Evolutionary conservation across 1,140 invertebrate species (phyloP).

Genomic region (Eupeodes corollae): DNA sequence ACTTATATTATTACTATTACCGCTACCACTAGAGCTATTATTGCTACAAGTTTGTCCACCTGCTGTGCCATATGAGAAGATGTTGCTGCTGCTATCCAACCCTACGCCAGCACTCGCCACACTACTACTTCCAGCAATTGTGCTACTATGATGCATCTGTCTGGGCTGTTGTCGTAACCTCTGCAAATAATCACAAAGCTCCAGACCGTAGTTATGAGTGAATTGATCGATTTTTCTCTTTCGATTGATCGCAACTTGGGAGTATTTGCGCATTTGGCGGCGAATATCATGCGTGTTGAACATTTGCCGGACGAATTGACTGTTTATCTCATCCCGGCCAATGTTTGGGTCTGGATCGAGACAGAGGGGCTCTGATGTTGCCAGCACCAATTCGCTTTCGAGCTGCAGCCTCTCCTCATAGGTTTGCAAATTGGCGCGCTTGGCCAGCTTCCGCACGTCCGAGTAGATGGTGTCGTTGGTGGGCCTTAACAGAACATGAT

Average conservation of each 20-base stretch:
- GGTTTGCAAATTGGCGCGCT: slow-evolving; percentile 39
- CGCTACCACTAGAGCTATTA: background rate
- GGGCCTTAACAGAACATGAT: slow-evolving; percentile 79
- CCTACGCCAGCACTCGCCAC: slow-evolving; percentile 14
- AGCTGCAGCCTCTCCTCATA: slow-evolving; percentile 65
- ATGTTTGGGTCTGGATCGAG: slow-evolving; percentile 75
- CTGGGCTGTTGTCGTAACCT: slow-evolving; percentile 30
- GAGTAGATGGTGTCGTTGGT: slow-evolving; percentile 62
- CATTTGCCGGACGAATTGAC: slow-evolving; percentile 61
- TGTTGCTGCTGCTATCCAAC: slow-evolving; percentile 37
- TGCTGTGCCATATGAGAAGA: slow-evolving; percentile 22
- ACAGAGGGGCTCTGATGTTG: slow-evolving; percentile 73
- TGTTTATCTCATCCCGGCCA: slow-evolving; percentile 56
- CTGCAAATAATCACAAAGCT: slow-evolving; percentile 54
- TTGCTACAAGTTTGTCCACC: background rate
- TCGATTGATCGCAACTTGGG: slow-evolving; percentile 69
- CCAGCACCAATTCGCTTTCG: slow-evolving; percentile 72
- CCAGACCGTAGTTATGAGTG: slow-evolving; percentile 63
- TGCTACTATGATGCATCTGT: background rate
- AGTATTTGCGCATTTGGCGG: slow-evolving; percentile 60
- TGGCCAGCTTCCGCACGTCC: slow-evolving; percentile 28
- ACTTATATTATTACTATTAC: too few species aligned
- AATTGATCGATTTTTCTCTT: slow-evolving; percentile 78
- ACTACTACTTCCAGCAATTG: background rate
- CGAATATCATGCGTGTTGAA: slow-evolving; percentile 63